These are phyloP conservation scores for Caenorhabditis inopinata DNA, from an alignment of 1,140 invertebrate genomes.

Conservation along the genomic window DNA sequence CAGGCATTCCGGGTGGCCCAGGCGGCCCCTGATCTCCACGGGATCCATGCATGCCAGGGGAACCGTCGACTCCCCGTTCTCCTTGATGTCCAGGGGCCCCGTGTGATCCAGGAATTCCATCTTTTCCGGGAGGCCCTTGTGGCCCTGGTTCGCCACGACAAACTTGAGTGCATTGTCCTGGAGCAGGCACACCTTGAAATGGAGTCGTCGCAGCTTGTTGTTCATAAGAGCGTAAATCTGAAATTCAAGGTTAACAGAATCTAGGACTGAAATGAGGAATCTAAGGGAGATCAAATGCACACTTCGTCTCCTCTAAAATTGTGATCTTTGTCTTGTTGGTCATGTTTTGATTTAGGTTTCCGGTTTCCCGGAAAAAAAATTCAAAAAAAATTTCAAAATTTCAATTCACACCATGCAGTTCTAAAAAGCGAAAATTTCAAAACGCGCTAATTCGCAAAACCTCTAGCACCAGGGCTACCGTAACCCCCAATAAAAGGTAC, in stretches of 20 bases:
- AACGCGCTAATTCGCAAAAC: background rate
- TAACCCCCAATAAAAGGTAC: constrained; percentile 27
- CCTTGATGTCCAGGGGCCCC: constrained; percentile 33
- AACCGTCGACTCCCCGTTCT: constrained; percentile 21
- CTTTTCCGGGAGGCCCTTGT: constrained; percentile 49
- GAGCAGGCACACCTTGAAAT: constrained; percentile 24
- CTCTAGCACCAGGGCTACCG: constrained; percentile 16
- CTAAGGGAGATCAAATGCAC: background rate
- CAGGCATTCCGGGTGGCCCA: constrained; percentile 34
- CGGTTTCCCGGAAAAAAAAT: too few relatives aligned
- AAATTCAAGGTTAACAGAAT: background rate
- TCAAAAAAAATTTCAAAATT: too few relatives aligned
- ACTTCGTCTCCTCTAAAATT: background rate
- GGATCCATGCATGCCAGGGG: constrained; percentile 37
- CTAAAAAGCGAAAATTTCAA: background rate
- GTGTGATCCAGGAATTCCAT: constrained; percentile 45
- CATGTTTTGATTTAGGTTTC: too few relatives aligned
- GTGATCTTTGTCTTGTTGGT: too few relatives aligned
- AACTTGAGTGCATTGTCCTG: constrained; percentile 27
- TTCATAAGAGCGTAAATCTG: constrained; percentile 4
- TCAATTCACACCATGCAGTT: background rate
- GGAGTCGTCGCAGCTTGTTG: constrained; percentile 7
- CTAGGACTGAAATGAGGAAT: background rate
- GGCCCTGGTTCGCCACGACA: constrained; percentile 44
- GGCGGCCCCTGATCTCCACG: constrained; percentile 33